phyloP scores from a whole-genome alignment of 2,888 invertebrate genomes.

The Leptopilina drosophilae region DNA sequence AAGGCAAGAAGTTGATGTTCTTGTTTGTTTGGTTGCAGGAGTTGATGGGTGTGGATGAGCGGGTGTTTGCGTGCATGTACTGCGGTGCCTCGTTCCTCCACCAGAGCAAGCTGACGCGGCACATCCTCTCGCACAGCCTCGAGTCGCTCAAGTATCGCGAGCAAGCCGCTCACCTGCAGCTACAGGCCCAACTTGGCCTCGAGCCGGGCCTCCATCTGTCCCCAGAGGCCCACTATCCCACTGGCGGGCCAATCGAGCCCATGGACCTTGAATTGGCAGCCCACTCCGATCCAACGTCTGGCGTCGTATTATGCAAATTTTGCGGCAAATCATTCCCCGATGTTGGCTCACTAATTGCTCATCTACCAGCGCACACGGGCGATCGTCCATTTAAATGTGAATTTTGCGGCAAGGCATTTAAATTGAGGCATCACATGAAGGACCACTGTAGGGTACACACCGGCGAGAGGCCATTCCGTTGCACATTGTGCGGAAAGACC shows the following conservation, averaged over 20 bases:
- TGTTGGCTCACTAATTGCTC: constrained; percentile 91
- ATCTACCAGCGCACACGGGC: constrained; percentile 92
- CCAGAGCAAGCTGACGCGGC: constrained; percentile 93
- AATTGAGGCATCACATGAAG: constrained; percentile 95
- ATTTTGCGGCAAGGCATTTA: constrained; percentile 96
- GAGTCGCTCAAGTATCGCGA: constrained; percentile 93
- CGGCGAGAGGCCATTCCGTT: constrained; percentile 93
- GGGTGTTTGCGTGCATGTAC: constrained; percentile 90
- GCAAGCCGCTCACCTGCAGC: constrained; percentile 80
- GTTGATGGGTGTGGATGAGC: constrained; percentile 86
- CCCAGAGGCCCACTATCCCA: constrained; percentile 75
- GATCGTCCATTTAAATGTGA: constrained; percentile 95
- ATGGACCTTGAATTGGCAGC: constrained; percentile 82
- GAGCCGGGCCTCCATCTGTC: constrained; percentile 74
- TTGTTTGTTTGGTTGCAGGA: constrained; percentile 94
- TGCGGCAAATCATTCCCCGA: constrained; percentile 95
- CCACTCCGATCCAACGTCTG: constrained; percentile 83
- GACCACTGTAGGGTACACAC: constrained; percentile 96
- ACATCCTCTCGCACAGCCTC: constrained; percentile 92
- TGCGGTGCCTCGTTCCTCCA: constrained; percentile 93
- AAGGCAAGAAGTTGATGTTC: constrained; percentile 93
- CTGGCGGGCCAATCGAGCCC: constrained; percentile 76
- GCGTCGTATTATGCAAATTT: constrained; percentile 92
- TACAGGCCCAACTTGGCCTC: constrained; percentile 77
- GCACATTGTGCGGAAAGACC: constrained; percentile 92